Conservation (phyloP, 2,888 invertebrate genomes). For the Arge pagana region DNA sequence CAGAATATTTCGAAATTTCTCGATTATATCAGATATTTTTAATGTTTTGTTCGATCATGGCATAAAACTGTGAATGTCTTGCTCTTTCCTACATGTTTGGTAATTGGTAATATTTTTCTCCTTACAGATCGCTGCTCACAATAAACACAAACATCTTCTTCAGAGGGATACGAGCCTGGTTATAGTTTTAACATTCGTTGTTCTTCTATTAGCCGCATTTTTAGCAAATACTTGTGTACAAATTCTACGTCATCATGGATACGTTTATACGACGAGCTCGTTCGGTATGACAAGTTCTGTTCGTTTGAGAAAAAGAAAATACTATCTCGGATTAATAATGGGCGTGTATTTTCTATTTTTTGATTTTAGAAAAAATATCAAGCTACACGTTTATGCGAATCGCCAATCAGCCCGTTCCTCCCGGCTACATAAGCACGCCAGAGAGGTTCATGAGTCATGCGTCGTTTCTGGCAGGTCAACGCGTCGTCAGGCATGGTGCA, state of each 20-base stretch:
- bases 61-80: too few relatives aligned
- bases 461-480: conserved; percentile 73
- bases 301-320: conserved; percentile 1
- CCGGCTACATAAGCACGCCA: conserved; percentile 65
- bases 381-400: conserved; percentile 74
- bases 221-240: conserved; percentile 83
- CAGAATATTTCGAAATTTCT: too few relatives aligned
- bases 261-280: conserved; percentile 78
- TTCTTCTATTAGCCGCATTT: conserved; percentile 76
- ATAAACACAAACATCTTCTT: conserved; percentile 69
- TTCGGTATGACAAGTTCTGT: conserved; percentile 72
- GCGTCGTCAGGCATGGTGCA: conserved; percentile 65
- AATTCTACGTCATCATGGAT: conserved; percentile 75
- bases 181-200: conserved; percentile 73
- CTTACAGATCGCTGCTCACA: conserved; percentile 69
- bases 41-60: conserved; percentile 26
- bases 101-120: too few relatives aligned
- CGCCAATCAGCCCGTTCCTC: conserved; percentile 66
- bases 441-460: conserved; percentile 73
- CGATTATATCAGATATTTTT: conserved; percentile 27
- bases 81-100: too few relatives aligned
- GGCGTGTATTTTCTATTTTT: neutral
- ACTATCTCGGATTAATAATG: neutral
- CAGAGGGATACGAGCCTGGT: conserved; percentile 71
- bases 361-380: conserved; percentile 69